Percentiles rank a stretch among this genome's conserved stretches.
Evolutionary conservation across 1,140 invertebrate species (phyloP).

Genomic region (Drosophila pectinifera): DNA sequence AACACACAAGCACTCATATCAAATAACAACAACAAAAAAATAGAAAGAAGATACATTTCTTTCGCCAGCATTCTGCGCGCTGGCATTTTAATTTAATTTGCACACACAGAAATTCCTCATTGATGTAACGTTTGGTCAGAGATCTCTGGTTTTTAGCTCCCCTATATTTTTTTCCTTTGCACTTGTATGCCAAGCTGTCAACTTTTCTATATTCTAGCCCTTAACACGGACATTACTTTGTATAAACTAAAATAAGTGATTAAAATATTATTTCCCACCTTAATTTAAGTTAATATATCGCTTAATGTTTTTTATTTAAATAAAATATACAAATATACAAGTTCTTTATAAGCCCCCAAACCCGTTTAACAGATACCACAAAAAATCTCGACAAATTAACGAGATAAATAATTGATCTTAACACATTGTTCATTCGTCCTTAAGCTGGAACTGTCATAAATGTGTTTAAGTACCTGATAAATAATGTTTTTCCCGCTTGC

Average conservation of each 20-base stretch:
- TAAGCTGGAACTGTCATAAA: slow-evolving; percentile 26
- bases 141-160: slow-evolving; percentile 10
- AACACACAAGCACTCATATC: slow-evolving; percentile 25
- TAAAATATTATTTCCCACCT: no score
- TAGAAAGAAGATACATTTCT: slow-evolving; percentile 51
- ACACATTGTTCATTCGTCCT: slow-evolving; percentile 8
- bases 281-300: no score
- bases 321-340: no score
- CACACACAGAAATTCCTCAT: slow-evolving; percentile 35
- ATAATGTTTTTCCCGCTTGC: slow-evolving; percentile 15
- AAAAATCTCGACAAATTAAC: slow-evolving; percentile 11
- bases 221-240: no score
- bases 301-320: no score
- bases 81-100: slow-evolving; percentile 79
- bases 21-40: slow-evolving; percentile 40
- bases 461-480: slow-evolving; percentile 33
- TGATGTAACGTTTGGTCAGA: slow-evolving; percentile 31
- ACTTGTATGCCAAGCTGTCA: no score
- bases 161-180: no score
- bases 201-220: no score
- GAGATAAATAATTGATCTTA: slow-evolving; percentile 5
- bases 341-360: no score
- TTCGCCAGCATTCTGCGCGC: slow-evolving; percentile 23
- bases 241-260: no score
- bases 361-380: neutral